These are phyloP conservation scores for Sthenelais limicola DNA, from an alignment of 2,888 invertebrate species.

Conservation along the genomic window DNA sequence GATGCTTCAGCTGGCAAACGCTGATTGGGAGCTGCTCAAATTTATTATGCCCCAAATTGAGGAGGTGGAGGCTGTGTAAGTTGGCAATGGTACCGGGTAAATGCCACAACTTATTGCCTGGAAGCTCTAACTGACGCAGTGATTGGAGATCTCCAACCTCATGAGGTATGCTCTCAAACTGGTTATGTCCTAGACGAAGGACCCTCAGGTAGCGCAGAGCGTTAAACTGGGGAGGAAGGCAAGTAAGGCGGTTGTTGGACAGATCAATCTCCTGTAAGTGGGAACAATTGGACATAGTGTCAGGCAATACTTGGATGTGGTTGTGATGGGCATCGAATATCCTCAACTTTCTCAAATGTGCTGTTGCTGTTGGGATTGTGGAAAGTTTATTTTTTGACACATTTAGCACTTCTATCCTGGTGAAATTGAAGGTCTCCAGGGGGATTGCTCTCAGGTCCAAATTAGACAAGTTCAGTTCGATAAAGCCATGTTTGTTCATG, in stretches of 20 bases:
- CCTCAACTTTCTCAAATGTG: constrained; percentile 59
- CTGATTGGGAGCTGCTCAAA: constrained; percentile 62
- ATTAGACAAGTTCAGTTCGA: constrained; percentile 61
- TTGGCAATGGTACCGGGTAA: constrained; percentile 64
- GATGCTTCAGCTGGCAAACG: constrained; percentile 47
- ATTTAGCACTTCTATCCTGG: constrained; percentile 61
- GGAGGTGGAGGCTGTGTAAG: constrained; percentile 54
- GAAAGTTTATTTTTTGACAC: constrained; percentile 61
- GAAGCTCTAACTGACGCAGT: constrained; percentile 62
- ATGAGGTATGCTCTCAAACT: constrained; percentile 65
- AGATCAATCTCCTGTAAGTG: constrained; percentile 45
- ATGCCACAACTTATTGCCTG: constrained; percentile 66
- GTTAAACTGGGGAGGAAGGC: constrained; percentile 29
- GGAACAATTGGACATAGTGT: constrained; percentile 66
- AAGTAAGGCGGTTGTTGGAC: constrained; percentile 40
- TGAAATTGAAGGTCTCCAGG: constrained; percentile 59
- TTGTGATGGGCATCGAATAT: constrained; percentile 62
- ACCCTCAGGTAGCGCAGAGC: constrained; percentile 42
- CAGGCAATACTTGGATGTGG: constrained; percentile 59
- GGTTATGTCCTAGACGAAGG: constrained; percentile 54
- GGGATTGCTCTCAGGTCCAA: constrained; percentile 58
- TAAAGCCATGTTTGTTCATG: constrained; percentile 52
- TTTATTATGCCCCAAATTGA: constrained; percentile 65
- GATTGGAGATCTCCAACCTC: constrained; percentile 62
- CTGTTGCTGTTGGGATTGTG: constrained; percentile 60